phyloP scores from a whole-genome alignment of 2,888 invertebrate genomes.

The Nomada ruficornis region DNA sequence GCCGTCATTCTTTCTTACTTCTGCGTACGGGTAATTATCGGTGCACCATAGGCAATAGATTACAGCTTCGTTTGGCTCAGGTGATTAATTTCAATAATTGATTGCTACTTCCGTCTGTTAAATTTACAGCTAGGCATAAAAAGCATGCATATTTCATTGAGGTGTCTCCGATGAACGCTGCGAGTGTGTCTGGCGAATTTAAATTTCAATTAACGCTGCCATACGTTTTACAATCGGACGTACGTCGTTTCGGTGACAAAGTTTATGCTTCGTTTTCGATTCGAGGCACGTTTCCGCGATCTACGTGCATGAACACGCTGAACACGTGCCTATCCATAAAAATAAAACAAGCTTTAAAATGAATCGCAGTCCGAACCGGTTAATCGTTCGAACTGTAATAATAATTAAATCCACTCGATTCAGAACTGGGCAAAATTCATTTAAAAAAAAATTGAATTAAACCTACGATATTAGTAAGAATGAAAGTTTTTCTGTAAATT shows the following conservation, averaged over 20 bases:
- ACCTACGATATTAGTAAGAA: no score
- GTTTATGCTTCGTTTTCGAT: constrained; percentile 42
- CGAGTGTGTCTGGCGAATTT: constrained; percentile 37
- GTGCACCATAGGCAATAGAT: not conserved
- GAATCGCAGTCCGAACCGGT: not conserved
- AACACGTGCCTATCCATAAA: not conserved
- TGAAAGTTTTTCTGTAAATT: no score
- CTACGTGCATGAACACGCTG: not conserved
- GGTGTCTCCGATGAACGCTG: constrained; percentile 17
- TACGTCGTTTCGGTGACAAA: constrained; percentile 14
- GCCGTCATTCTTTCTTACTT: not conserved
- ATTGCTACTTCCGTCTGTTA: constrained; percentile 45
- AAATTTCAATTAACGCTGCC: constrained; percentile 56
- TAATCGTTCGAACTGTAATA: not conserved
- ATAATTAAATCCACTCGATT: not conserved
- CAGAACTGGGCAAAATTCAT: not conserved
- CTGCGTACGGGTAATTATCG: constrained; percentile 2
- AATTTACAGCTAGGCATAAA: constrained; percentile 38
- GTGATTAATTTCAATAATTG: constrained; percentile 52
- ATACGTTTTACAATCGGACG: constrained; percentile 44
- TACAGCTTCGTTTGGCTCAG: constrained; percentile 2
- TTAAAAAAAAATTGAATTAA: no score
- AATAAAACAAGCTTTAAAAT: constrained; percentile 4
- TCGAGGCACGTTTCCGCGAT: constrained; percentile 35
- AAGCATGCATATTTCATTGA: constrained; percentile 48